Base-by-base conservation (phyloP, 1,140 invertebrate genomes). In the Conus betulinus region DNA sequence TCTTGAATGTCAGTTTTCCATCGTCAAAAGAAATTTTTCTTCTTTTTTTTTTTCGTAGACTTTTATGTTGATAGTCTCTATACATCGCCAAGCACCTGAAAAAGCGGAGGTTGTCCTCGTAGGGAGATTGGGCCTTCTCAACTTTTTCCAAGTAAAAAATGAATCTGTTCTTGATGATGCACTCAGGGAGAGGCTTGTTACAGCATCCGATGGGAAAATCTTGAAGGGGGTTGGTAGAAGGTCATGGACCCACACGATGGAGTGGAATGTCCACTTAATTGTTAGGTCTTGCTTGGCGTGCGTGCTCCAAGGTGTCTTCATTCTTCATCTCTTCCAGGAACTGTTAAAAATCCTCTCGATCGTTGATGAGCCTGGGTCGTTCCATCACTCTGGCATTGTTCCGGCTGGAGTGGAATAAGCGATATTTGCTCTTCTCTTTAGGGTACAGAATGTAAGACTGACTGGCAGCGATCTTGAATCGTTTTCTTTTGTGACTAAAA, bases 251-350 rank as follows among this genome's bases (percentile, higher is more conserved):
- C n/a, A 25, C 7, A 23, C n/a, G 76, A 79, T 79, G 39, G 76
- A 79, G 23, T 79, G 76, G n/a, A 79, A 7, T 79, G 76, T 79
- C 76, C 76, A 79, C 23, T 79, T 79, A 27, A 23, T n/a, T 79
- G 39, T 79, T 23, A 11, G 76, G 76, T 79, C 76, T 79, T 27
- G 7, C 39, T 79, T 51, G 76, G 23, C n/a, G n/a, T 7, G 39
- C 23, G 23, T 11, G n/a, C 23, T 79, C 76, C 39, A 79, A 23
- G 39, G n/a, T 23, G n/a, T 79, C 76, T 25, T 79, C 11, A 23
- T 7, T 79, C 76, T 79, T 23, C 7, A 79, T 10, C 7, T 79
- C 39, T 11, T 79, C 23, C n/a, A 79, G 7, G 39, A 79, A 79
- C 7, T 23, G 11, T 79, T 79, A 7, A 79, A 79, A 79, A 8